phyloP scores from a whole-genome alignment of 2,113 vertebrate genomes.

The Rhinichthys klamathensis region DNA sequence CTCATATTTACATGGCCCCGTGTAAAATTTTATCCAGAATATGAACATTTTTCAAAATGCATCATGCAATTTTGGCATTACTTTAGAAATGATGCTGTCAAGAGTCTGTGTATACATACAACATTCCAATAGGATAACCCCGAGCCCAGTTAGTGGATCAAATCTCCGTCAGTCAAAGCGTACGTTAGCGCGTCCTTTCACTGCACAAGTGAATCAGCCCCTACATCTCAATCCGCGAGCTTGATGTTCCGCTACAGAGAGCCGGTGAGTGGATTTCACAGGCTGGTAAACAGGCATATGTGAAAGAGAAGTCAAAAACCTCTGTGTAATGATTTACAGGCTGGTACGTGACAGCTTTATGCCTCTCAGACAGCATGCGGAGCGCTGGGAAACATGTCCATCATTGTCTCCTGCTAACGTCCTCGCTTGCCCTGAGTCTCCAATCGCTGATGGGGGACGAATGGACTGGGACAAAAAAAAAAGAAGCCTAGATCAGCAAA shows the following conservation, averaged over 20 bases:
- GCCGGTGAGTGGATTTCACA: conserved; percentile 76
- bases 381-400: conserved; percentile 69
- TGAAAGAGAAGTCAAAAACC: conserved; percentile 74
- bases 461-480: neutral
- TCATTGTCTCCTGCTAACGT: conserved; percentile 72
- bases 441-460: conserved; percentile 36
- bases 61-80: neutral
- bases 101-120: conserved; percentile 1
- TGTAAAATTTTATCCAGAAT: neutral
- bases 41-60: neutral
- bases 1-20: neutral
- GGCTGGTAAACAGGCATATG: conserved; percentile 76
- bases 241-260: conserved; percentile 68
- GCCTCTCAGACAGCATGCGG: conserved; percentile 69
- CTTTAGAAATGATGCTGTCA: neutral
- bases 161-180: conserved; percentile 36
- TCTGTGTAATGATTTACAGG: conserved; percentile 77
- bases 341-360: conserved; percentile 76
- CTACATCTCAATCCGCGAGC: conserved; percentile 73
- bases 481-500: neutral
- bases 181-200: conserved; percentile 20
- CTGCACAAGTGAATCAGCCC: conserved; percentile 27
- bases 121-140: neutral
- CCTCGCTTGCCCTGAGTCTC: conserved; percentile 69
- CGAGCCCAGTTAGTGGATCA: conserved; percentile 1